phyloP scores from a whole-genome alignment of 2,888 invertebrate genomes.

The Seira ritae region DNA sequence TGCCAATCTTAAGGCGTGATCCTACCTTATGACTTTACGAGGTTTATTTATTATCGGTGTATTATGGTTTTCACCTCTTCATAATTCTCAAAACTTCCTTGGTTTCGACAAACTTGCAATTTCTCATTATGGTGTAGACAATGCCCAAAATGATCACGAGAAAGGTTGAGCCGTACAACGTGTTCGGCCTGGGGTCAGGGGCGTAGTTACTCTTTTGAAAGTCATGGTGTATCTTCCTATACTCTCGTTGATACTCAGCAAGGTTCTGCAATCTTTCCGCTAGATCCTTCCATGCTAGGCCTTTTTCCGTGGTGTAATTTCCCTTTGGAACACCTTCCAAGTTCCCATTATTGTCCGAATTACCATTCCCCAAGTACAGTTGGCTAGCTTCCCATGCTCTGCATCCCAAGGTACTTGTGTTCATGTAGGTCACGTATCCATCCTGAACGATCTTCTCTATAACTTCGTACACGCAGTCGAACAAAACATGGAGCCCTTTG shows the following conservation, averaged over 20 bases:
- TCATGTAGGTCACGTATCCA: slow-evolving; percentile 17
- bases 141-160: slow-evolving; percentile 30
- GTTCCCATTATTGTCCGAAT: not conserved
- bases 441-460: slow-evolving; percentile 26
- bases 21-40: too few relatives aligned
- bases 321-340: too few relatives aligned
- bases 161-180: slow-evolving; percentile 37
- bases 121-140: slow-evolving; percentile 21
- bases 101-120: too few relatives aligned
- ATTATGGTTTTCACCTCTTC: too few relatives aligned
- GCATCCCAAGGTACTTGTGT: slow-evolving; percentile 17
- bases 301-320: too few relatives aligned
- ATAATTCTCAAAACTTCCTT: not conserved
- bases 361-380: slow-evolving; percentile 1
- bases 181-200: slow-evolving; percentile 43
- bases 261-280: slow-evolving; percentile 33
- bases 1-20: too few relatives aligned
- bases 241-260: slow-evolving; percentile 34
- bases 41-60: too few relatives aligned
- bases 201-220: slow-evolving; percentile 58
- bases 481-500: slow-evolving; percentile 16
- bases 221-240: slow-evolving; percentile 48
- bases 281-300: slow-evolving; percentile 28
- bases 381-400: slow-evolving; percentile 31
- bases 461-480: slow-evolving; percentile 31